phyloP scores from a whole-genome alignment of 2,888 invertebrate genomes.

The Synergus laeviventris region DNA sequence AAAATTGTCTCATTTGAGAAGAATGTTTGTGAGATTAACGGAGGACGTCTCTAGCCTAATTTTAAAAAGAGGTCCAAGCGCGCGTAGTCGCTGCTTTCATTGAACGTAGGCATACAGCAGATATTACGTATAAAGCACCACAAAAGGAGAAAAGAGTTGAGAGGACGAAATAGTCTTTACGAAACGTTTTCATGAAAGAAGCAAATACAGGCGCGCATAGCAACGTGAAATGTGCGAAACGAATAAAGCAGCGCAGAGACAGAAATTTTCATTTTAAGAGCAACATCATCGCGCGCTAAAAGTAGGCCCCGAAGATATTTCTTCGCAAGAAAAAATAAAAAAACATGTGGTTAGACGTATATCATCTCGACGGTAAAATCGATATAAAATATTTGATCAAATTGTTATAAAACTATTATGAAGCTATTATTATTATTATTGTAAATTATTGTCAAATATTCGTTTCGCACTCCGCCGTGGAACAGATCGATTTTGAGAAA shows the following conservation, averaged over 20 bases:
- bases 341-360: neutral
- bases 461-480: conserved; percentile 49
- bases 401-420: neutral
- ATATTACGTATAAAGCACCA: conserved; percentile 25
- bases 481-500: conserved; percentile 23
- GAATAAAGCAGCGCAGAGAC: conserved; percentile 55
- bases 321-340: neutral
- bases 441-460: conserved; percentile 35
- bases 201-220: conserved; percentile 56
- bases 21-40: neutral
- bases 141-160: conserved; percentile 37
- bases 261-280: conserved; percentile 42
- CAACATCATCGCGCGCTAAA: conserved; percentile 30
- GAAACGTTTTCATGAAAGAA: conserved; percentile 52
- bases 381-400: neutral
- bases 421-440: no score
- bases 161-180: conserved; percentile 40
- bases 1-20: no score
- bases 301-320: neutral
- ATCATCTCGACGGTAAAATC: neutral
- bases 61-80: conserved; percentile 26
- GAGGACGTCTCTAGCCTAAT: conserved; percentile 28
- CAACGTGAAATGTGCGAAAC: conserved; percentile 62
- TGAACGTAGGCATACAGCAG: conserved; percentile 38
- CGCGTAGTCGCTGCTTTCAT: conserved; percentile 49